Evolutionary conservation across 2,888 invertebrate genomes (phyloP), one percentile per base, ranked within the genome.

Genomic region (Zaprionus obscuricornis): DNA sequence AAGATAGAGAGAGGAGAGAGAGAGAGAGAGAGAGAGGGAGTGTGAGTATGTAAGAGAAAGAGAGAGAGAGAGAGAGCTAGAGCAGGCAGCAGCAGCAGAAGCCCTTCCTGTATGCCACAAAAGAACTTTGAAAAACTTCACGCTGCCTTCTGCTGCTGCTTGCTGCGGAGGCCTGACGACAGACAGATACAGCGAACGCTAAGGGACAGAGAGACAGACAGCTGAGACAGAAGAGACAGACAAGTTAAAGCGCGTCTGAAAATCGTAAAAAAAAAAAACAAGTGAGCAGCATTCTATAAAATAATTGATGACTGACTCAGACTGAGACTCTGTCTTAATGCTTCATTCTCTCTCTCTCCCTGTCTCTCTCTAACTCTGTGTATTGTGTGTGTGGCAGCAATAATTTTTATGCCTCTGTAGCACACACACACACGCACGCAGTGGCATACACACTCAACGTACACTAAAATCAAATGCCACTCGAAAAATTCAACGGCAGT

Each of bases 251-350:
- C 54, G 36, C 52, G 43, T 43, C 31, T 51, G 51, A 47, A 45
- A 64, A 64, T 54, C 42, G 52, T 36, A 63, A 42, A 58, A 56
- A 68, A 58, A 67, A 49, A 84, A 77, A 81, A 82, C 81, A 82
- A 82, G 84, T 84, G 81, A 82, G 78, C 69, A 69, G 65, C 81
- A 82, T 82, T 82, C 81, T 82, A 82, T 82, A 82, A 84, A 82
- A 82, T 82, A 82, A 82, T 82, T 82, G 81, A 82, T 82, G 81
- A 84, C 81, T 82, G 81, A 79, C 78, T 79, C n/a, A n/a, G 84
- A 84, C 60, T 81, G 72, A 78, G 82, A 37, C 47, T 42, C 55
- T 42, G 51, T 42, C 57, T 56, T 13, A n/a, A 4, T 29, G 2
- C 7, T 18, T 34, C 34, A 18, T 20, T 31, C n/a, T n/a, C n/a